Percentiles rank a stretch among this genome's conserved stretches.
Conservation (phyloP, 2,888 invertebrate genomes). For the Penaeus monodon region DNA sequence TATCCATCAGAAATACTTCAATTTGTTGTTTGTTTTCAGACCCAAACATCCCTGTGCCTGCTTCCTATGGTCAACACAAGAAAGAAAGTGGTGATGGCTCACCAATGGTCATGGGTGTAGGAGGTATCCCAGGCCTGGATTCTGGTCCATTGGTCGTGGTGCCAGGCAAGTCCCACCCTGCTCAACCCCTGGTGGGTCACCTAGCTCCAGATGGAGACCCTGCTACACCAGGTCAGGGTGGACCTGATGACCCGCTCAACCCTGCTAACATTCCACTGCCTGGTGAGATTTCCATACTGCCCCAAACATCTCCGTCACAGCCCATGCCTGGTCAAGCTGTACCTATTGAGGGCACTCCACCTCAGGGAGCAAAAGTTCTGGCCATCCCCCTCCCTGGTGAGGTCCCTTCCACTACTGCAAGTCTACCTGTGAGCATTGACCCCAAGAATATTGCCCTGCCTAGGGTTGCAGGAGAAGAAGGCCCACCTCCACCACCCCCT, state of each 20-base stretch:
- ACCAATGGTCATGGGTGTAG: slow-evolving; percentile 17
- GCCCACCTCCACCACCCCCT: slow-evolving; percentile 66
- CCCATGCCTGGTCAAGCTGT: slow-evolving; percentile 47
- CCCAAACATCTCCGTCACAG: slow-evolving; percentile 41
- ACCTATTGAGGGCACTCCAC: slow-evolving; percentile 46
- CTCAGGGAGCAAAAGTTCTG: slow-evolving; percentile 42
- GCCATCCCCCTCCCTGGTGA: slow-evolving; percentile 44
- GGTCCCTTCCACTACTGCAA: background rate
- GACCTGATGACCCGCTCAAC: slow-evolving; percentile 50
- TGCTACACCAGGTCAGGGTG: slow-evolving; percentile 26
- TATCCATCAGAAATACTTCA: background rate
- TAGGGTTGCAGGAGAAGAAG: slow-evolving; percentile 2
- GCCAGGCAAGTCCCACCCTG: slow-evolving; percentile 11
- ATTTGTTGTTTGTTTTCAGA: slow-evolving; percentile 28
- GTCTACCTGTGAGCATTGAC: background rate
- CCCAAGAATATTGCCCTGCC: slow-evolving; percentile 2
- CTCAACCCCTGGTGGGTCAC: slow-evolving; percentile 19
- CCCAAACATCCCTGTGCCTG: slow-evolving; percentile 57
- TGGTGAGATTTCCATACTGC: slow-evolving; percentile 38
- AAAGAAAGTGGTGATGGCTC: slow-evolving; percentile 43
- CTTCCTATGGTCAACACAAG: slow-evolving; percentile 48
- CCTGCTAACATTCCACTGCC: slow-evolving; percentile 60
- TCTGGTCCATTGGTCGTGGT: slow-evolving; percentile 3
- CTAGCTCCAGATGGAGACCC: slow-evolving; percentile 26
- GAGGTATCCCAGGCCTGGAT: too few relatives aligned